Evolutionary conservation across 2,113 vertebrate species (phyloP).

Genomic region (Catharus fuscescens): DNA sequence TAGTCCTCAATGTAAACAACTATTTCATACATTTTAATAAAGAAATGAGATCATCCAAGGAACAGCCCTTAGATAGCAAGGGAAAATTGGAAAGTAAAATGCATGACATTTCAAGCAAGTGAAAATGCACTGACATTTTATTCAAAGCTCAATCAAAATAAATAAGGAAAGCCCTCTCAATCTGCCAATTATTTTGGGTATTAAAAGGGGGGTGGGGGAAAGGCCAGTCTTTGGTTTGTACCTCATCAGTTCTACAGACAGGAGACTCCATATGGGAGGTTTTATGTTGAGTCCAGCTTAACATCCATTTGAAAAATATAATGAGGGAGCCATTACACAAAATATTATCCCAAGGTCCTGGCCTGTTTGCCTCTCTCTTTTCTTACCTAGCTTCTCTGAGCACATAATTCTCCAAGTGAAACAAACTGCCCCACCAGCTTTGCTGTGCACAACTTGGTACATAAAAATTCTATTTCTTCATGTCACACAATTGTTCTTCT

Average conservation of each 20-base stretch:
- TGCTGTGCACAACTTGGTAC: background rate
- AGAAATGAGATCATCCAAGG: background rate
- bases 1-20: background rate
- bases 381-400: background rate
- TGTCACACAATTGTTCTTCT: background rate
- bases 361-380: background rate
- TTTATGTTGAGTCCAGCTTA: background rate
- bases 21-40: slow-evolving; percentile 24
- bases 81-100: slow-evolving; percentile 20
- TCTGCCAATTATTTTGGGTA: background rate
- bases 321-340: background rate
- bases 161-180: background rate
- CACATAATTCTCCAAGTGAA: background rate
- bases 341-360: background rate
- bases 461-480: background rate
- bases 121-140: slow-evolving; percentile 27
- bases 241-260: background rate
- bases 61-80: background rate
- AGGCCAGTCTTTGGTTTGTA: background rate
- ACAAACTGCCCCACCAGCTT: background rate
- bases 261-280: background rate
- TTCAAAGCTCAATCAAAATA: background rate
- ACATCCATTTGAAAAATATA: background rate
- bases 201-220: background rate
- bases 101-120: background rate